phyloP scores from a whole-genome alignment of 2,113 vertebrate genomes.

The Bolborhynchus lineola region DNA sequence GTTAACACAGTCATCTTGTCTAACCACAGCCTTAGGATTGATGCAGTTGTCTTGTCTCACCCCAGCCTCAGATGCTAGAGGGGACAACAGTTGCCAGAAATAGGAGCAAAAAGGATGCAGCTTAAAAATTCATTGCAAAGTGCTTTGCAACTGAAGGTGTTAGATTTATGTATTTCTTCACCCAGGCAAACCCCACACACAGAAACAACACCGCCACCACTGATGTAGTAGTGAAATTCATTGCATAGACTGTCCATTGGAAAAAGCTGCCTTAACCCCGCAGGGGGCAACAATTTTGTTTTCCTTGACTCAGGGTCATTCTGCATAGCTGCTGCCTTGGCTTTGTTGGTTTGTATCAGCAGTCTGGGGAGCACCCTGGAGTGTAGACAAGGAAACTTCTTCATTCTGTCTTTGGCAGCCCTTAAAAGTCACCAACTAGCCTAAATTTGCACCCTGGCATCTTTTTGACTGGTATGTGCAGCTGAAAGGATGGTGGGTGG shows the following conservation, averaged over 20 bases:
- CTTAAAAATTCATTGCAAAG: neutral
- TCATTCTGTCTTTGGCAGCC: neutral
- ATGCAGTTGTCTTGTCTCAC: fast-evolving
- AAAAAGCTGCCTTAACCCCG: neutral
- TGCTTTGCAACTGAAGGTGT: neutral
- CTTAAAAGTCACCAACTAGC: neutral
- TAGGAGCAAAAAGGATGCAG: neutral
- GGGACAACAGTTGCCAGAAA: neutral
- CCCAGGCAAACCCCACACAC: neutral
- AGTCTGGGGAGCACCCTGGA: neutral
- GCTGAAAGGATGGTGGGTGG: neutral
- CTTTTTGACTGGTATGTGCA: neutral
- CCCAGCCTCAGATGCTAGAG: neutral
- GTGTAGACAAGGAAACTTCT: neutral
- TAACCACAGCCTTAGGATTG: neutral
- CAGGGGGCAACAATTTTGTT: neutral
- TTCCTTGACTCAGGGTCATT: neutral
- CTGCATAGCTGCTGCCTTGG: neutral
- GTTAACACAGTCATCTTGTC: neutral
- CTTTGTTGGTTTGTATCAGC: neutral
- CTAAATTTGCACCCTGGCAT: neutral
- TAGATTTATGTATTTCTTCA: neutral
- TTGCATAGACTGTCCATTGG: neutral
- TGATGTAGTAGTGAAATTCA: neutral
- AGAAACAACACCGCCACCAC: neutral